These are phyloP conservation scores for Trichopria drosophilae DNA, from an alignment of 2,888 invertebrate genomes.

Conservation along the genomic window DNA sequence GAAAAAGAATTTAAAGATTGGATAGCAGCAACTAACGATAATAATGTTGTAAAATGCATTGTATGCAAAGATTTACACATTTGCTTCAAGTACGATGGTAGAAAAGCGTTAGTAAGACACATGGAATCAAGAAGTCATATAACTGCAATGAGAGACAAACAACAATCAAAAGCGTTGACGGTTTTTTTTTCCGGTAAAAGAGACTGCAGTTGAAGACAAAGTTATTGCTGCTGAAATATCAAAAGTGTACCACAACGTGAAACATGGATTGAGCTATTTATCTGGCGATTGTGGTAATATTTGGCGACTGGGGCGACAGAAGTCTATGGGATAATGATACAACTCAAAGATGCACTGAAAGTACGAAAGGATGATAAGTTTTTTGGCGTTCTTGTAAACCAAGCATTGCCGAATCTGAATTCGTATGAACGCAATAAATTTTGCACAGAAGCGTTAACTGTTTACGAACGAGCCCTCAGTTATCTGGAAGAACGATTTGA, in stretches of 20 bases:
- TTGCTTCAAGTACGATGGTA: background rate
- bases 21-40: background rate
- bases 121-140: background rate
- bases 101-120: background rate
- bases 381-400: conserved; percentile 15
- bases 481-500: conserved; percentile 19
- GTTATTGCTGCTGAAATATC: conserved; percentile 36
- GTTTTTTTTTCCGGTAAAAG: conserved; percentile 16
- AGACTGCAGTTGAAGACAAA: conserved; percentile 28
- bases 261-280: too few species aligned
- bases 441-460: conserved; percentile 7
- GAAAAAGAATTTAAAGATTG: background rate
- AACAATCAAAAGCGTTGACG: background rate
- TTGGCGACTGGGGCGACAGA: conserved; percentile 5
- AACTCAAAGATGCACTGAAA: conserved; percentile 5
- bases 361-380: conserved; percentile 1
- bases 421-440: background rate
- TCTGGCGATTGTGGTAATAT: too few species aligned
- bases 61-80: background rate
- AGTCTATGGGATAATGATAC: conserved; percentile 4
- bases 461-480: conserved; percentile 4
- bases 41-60: conserved; percentile 1
- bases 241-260: conserved; percentile 37
- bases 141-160: background rate
- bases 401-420: conserved; percentile 10